phyloP scores from a whole-genome alignment of 2,888 invertebrate species.

The Caenorhabditis sp. region DNA sequence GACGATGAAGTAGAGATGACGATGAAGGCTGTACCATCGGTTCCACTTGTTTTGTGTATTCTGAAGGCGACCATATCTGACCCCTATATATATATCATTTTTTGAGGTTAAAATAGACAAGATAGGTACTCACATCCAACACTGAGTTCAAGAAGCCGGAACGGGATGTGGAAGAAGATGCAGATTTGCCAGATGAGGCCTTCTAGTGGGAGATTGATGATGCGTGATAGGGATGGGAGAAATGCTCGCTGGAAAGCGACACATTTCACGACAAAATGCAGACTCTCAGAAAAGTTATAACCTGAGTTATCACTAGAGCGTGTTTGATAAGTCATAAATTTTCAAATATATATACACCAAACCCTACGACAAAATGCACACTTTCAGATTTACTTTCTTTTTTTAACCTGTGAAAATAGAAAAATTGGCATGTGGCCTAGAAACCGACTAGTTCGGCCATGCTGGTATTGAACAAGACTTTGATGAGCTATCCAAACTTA shows the following conservation, averaged over 20 bases:
- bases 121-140: constrained; percentile 59
- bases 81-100: constrained; percentile 41
- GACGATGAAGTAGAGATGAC: constrained; percentile 58
- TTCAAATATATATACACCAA: no score
- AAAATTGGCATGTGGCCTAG: no score
- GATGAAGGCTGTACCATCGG: constrained; percentile 54
- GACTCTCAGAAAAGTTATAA: no score
- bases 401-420: no score
- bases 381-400: no score
- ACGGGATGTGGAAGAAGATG: constrained; percentile 65
- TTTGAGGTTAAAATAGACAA: neutral
- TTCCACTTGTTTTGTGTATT: constrained; percentile 51
- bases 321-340: no score
- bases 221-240: constrained; percentile 66
- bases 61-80: constrained; percentile 60
- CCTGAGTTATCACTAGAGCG: no score
- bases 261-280: no score
- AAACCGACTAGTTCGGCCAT: no score
- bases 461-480: no score
- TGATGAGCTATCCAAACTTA: no score
- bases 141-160: constrained; percentile 61
- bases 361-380: no score
- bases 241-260: constrained; percentile 62
- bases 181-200: constrained; percentile 66
- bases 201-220: constrained; percentile 67